Percentiles rank a stretch among this genome's conserved stretches.
phyloP scores from a whole-genome alignment of 30 jellyfish, hydroid and myxozoan genomes.

The Pelagia noctiluca region DNA sequence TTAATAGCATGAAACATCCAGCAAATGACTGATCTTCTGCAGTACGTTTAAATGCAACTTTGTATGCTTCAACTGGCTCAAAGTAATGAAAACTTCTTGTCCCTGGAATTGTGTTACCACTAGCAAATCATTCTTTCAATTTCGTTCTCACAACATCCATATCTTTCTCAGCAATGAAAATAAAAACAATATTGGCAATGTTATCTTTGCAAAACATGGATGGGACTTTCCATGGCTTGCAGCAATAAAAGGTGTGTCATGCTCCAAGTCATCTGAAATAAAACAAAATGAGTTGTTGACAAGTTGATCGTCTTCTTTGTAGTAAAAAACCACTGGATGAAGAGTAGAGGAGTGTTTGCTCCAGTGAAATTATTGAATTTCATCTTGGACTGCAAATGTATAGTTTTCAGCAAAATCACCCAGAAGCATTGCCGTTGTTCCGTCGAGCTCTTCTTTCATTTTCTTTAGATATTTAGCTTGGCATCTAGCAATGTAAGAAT shows the following conservation, averaged over 20 bases:
- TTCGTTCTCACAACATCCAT: constrained; percentile 16
- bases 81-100: no score
- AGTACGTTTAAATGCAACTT: no score
- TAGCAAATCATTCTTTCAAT: constrained; percentile 37
- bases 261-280: constrained; percentile 64
- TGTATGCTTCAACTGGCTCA: no score
- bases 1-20: no score
- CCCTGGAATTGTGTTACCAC: constrained; percentile 57
- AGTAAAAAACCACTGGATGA: constrained; percentile 42
- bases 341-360: constrained; percentile 51
- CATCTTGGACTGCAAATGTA: no score
- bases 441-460: no score
- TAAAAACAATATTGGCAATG: constrained; percentile 2
- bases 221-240: constrained; percentile 20
- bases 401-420: no score
- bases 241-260: constrained; percentile 48
- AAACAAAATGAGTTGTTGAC: constrained; percentile 49
- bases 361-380: no score
- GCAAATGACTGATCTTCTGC: no score
- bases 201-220: constrained; percentile 48
- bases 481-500: no score
- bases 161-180: constrained; percentile 25
- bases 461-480: no score
- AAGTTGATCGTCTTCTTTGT: constrained; percentile 19
- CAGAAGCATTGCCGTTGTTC: no score